These are phyloP conservation scores for Microtus oregoni DNA, from an alignment of 2,113 vertebrate genomes.

Conservation along the genomic window DNA sequence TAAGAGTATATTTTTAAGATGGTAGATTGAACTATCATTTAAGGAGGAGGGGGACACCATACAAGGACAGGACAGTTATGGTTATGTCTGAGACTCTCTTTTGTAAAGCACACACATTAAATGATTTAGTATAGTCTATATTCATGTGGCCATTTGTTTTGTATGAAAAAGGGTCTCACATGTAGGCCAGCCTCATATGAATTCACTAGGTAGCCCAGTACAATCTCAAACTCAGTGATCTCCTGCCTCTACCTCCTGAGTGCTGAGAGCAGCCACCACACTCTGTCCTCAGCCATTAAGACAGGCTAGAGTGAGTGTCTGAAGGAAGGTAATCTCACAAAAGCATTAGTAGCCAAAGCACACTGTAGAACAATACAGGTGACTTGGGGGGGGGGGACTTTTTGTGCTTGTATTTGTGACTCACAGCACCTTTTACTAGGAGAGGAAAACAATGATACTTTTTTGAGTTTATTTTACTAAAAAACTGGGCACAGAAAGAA, in stretches of 20 bases:
- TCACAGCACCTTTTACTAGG: neutral
- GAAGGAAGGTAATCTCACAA: neutral
- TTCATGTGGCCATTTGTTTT: neutral
- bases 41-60: neutral
- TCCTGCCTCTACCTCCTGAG: neutral
- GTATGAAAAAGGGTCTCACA: neutral
- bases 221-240: neutral
- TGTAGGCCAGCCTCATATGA: neutral
- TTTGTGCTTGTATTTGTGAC: neutral
- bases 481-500: neutral
- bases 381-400: neutral
- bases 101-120: constrained; percentile 12
- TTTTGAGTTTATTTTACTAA: constrained; percentile 15
- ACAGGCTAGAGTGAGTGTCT: neutral
- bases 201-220: neutral
- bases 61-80: neutral
- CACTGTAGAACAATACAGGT: neutral
- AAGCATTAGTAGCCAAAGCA: neutral
- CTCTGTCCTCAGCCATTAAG: neutral
- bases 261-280: neutral
- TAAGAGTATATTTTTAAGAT: neutral
- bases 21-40: constrained; percentile 4
- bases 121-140: neutral
- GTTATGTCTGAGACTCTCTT: neutral
- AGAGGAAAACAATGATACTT: neutral